Conservation (phyloP, 2,888 invertebrate genomes). For the Steromphala cineraria region DNA sequence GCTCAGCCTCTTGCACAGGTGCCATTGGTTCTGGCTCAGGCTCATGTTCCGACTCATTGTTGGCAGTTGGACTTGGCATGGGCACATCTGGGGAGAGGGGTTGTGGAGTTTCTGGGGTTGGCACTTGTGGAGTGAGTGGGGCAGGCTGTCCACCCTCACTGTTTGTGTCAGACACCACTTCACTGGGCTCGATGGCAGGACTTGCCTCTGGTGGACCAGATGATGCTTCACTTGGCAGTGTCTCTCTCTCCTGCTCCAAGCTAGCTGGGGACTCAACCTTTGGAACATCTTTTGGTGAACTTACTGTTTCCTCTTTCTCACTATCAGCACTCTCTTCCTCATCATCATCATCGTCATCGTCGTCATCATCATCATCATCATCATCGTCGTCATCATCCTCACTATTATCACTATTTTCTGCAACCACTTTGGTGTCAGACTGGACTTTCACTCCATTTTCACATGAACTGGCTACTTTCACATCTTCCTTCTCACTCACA, state of each 20-base stretch:
- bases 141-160: constrained; percentile 53
- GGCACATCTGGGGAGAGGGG: constrained; percentile 35
- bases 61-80: constrained; percentile 18
- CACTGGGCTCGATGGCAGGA: constrained; percentile 52
- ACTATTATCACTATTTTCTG: constrained; percentile 30
- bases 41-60: constrained; percentile 17
- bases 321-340: constrained; percentile 38
- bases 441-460: not conserved
- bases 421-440: not conserved
- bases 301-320: constrained; percentile 9
- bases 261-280: constrained; percentile 18
- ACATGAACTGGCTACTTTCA: not conserved
- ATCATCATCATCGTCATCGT: constrained; percentile 35
- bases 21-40: not conserved
- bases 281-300: constrained; percentile 18
- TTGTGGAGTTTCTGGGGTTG: constrained; percentile 47
- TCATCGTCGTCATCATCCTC: constrained; percentile 36
- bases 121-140: constrained; percentile 59
- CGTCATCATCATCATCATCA: constrained; percentile 24
- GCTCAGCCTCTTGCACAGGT: not conserved
- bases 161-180: constrained; percentile 52
- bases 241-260: constrained; percentile 10
- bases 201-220: constrained; percentile 47
- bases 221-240: constrained; percentile 10
- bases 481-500: not conserved